These are phyloP conservation scores for Adelosebastes latens DNA, from an alignment of 2,797 vertebrate species.

Conservation along the genomic window DNA sequence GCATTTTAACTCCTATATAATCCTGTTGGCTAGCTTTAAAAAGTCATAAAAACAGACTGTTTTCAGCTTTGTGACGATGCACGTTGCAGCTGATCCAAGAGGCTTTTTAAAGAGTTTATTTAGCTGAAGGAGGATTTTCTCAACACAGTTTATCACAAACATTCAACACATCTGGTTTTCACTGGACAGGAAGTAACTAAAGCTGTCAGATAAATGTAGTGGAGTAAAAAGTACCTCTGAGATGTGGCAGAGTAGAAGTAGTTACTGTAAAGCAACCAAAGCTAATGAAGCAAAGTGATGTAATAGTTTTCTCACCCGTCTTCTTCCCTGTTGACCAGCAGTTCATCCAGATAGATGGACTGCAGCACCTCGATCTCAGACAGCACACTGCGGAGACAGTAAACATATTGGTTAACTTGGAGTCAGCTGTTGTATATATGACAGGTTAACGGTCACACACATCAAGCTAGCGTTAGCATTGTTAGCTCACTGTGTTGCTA, in stretches of 20 bases:
- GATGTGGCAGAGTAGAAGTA: not conserved
- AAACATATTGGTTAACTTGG: not conserved
- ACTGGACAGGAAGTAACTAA: too few relatives aligned
- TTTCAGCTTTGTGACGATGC: not conserved
- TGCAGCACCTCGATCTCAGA: slow-evolving; percentile 94
- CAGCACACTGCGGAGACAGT: slow-evolving; percentile 70
- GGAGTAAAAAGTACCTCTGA: not conserved
- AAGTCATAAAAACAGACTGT: not conserved
- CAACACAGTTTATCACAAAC: too few relatives aligned
- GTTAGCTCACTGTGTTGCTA: slow-evolving; percentile 36
- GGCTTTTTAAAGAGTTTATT: not conserved
- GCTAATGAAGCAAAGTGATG: not conserved
- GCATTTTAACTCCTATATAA: too few relatives aligned
- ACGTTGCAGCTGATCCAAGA: not conserved
- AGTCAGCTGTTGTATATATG: not conserved
- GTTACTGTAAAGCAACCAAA: not conserved
- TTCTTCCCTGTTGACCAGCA: slow-evolving; percentile 81
- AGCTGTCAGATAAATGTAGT: too few relatives aligned
- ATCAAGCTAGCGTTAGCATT: slow-evolving; percentile 28
- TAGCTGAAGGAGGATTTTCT: not conserved
- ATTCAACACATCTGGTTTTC: too few relatives aligned
- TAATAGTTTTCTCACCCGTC: slow-evolving; percentile 80
- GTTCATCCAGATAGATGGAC: slow-evolving; percentile 95
- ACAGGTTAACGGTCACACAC: not conserved
- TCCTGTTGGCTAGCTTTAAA: too few relatives aligned